Conservation (phyloP, 2,113 vertebrate genomes). For the Rutilus rutilus region DNA sequence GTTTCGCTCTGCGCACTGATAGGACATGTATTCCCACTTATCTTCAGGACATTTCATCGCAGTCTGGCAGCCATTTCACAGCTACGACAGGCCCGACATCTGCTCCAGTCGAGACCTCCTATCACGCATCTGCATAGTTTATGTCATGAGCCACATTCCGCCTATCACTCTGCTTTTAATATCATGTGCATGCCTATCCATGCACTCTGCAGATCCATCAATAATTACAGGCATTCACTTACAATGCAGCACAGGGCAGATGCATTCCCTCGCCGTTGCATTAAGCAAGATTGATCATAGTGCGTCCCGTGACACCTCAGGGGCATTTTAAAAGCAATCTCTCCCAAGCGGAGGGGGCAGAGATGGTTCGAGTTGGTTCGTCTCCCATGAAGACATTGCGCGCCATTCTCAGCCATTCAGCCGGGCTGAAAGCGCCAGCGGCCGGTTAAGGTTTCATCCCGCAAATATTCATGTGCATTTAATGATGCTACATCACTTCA, state of each 20-base stretch:
- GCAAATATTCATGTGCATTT: conserved; percentile 71
- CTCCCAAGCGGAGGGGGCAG: conserved; percentile 39
- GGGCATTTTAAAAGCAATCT: conserved; percentile 53
- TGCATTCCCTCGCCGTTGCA: conserved; percentile 59
- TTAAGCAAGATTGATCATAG: conserved; percentile 70
- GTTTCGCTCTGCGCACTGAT: neutral
- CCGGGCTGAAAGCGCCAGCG: conserved; percentile 58
- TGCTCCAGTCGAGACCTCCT: conserved; percentile 7
- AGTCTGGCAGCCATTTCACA: conserved; percentile 36
- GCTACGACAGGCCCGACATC: conserved; percentile 8
- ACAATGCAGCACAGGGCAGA: conserved; percentile 49
- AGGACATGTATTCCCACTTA: conserved; percentile 3
- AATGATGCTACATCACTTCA: conserved; percentile 70
- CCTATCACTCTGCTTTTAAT: conserved; percentile 37
- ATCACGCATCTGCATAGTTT: conserved; percentile 29
- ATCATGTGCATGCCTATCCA: conserved; percentile 39
- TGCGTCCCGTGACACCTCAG: conserved; percentile 51
- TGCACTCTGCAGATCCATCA: conserved; percentile 56
- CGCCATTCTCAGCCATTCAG: conserved; percentile 56
- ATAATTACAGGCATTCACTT: conserved; percentile 64
- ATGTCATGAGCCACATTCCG: conserved; percentile 34
- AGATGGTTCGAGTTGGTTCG: conserved; percentile 49
- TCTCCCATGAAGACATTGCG: conserved; percentile 56
- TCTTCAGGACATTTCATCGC: conserved; percentile 23
- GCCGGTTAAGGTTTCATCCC: conserved; percentile 69